Evolutionary conservation across 1,140 invertebrate species (phyloP).

Genomic region (Hyphantria cunea): DNA sequence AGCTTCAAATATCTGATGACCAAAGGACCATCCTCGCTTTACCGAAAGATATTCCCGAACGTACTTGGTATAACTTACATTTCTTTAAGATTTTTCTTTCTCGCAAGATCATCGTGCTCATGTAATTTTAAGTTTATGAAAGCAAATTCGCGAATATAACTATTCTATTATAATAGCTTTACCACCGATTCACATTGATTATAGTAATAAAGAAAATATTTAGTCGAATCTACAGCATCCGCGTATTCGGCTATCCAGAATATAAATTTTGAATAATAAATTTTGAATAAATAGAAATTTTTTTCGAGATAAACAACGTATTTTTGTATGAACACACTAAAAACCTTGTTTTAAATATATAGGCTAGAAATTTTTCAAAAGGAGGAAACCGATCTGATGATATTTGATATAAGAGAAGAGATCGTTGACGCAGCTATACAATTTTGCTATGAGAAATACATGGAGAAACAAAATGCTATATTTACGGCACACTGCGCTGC

Average conservation of each 20-base stretch:
- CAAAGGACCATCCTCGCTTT: constrained; percentile 53
- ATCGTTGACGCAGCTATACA: constrained; percentile 61
- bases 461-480: constrained; percentile 58
- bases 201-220: no score
- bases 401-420: constrained; percentile 70
- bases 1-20: constrained; percentile 57
- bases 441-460: constrained; percentile 59
- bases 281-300: no score
- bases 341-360: background rate
- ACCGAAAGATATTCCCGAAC: constrained; percentile 66
- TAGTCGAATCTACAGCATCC: no score
- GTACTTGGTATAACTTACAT: constrained; percentile 53
- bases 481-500: constrained; percentile 70
- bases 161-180: no score
- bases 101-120: no score
- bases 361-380: constrained; percentile 69
- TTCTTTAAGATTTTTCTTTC: background rate
- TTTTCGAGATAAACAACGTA: no score
- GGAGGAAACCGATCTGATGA: constrained; percentile 65
- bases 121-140: no score
- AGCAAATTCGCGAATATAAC: no score
- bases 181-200: no score
- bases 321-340: no score
- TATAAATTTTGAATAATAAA: no score
- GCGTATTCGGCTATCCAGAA: no score